Evolutionary conservation across 2,888 invertebrate genomes (phyloP).

Genomic region (Eurytoma adleriae): DNA sequence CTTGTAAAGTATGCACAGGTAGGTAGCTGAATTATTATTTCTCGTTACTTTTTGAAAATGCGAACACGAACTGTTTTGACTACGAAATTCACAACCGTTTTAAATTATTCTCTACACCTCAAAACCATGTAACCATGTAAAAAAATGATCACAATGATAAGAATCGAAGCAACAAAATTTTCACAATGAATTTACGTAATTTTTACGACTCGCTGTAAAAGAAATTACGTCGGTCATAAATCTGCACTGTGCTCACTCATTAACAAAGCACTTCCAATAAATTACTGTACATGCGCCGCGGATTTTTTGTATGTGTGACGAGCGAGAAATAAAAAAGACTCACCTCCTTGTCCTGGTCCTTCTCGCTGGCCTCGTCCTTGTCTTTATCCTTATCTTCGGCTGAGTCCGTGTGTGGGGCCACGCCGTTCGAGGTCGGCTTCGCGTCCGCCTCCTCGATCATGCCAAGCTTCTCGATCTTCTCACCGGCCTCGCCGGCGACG

Average conservation of each 20-base stretch:
- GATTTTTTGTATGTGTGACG: background rate
- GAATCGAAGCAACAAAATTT: too few species aligned
- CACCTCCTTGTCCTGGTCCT: constrained; percentile 79
- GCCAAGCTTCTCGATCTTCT: constrained; percentile 79
- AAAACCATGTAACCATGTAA: too few species aligned
- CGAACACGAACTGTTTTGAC: background rate
- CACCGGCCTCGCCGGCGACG: constrained; percentile 77
- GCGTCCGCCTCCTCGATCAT: constrained; percentile 85
- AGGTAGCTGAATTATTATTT: constrained; percentile 15
- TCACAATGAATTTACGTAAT: too few species aligned
- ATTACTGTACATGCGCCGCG: too few species aligned
- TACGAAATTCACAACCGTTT: too few species aligned
- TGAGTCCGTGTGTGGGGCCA: constrained; percentile 80
- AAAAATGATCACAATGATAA: too few species aligned
- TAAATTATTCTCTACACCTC: too few species aligned
- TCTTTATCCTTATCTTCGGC: constrained; percentile 80
- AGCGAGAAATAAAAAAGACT: constrained; percentile 1
- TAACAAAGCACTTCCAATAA: too few species aligned
- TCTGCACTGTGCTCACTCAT: too few species aligned
- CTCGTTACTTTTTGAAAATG: background rate
- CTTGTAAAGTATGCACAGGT: constrained; percentile 20
- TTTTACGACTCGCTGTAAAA: too few species aligned
- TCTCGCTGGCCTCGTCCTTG: constrained; percentile 83
- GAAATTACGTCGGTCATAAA: too few species aligned
- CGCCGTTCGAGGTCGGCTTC: constrained; percentile 86